Evolutionary conservation across 2,888 invertebrate species (phyloP), one percentile per base, ranked within the genome.

Genomic region (Philereme vetulata): DNA sequence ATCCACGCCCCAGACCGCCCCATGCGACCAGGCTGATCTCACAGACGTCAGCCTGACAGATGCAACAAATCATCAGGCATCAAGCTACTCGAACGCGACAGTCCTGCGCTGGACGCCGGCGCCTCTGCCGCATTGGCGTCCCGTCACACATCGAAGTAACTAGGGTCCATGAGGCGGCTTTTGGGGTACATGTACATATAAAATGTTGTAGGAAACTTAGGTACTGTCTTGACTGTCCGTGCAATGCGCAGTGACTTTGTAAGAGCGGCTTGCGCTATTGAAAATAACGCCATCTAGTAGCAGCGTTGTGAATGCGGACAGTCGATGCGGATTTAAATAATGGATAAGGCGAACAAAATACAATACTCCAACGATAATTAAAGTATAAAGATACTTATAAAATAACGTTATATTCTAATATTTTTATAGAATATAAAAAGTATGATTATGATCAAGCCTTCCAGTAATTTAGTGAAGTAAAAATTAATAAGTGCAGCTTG

Each of bases 391-490:
- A 81, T 85, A 84, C 78, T 77, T 82, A 82, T 80, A 82, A 80
- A 78, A 59, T 71, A 76, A 77, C 72, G 71, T 76, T 76, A 84
- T 90, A 89, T 90, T 90, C 90, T 90, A 91, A 91, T 91, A 91
- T 90, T 92, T 92, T 92, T 92, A 91, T 91, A 91, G 91, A 89
- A 88, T 90, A 89, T 86, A 85, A 88, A 86, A 80, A 78, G 80
- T 88, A 90, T 85, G 82, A 89, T 70, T 88, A 89, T 89, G 88
- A 91, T 86, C 87, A 82, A 91, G 91, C 91, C 91, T 92, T 91
- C 91, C 91, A 92, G 87, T 92, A 91, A 90, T 89, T 86, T 92
- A 92, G 91, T 86, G 81, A 87, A 86, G 75, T 82, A 79, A 78
- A 77, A 76, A 77, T 72, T 80, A 76, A 75, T 76, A 78, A 81